These are phyloP conservation scores for Acropternis orthonyx DNA, from an alignment of 2,797 vertebrate genomes.

Conservation along the genomic window DNA sequence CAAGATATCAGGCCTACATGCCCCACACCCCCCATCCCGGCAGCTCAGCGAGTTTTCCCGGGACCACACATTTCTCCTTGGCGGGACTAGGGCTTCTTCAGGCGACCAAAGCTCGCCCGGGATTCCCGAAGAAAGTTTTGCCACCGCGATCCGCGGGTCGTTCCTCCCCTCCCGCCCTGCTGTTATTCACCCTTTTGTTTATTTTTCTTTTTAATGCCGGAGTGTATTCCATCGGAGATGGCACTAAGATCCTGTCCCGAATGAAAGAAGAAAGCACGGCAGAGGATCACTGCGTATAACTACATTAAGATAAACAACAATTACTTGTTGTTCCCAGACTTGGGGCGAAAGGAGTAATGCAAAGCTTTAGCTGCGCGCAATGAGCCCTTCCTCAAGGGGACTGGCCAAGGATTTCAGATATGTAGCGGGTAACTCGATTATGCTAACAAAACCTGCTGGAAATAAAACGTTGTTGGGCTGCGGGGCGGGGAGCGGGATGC, in stretches of 20 bases:
- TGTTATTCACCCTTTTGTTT: neutral
- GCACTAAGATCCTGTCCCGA: neutral
- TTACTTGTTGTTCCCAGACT: constrained; percentile 21
- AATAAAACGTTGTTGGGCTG: neutral
- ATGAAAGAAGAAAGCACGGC: neutral
- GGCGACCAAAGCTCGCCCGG: neutral
- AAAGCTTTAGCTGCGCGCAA: constrained; percentile 5
- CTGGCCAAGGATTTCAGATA: constrained; percentile 41
- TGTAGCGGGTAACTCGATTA: constrained; percentile 62
- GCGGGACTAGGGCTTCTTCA: neutral
- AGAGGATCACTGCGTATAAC: neutral
- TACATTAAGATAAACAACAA: neutral
- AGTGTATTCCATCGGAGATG: neutral
- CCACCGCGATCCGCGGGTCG: neutral
- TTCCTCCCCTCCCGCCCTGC: accelerated
- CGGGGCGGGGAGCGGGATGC: neutral
- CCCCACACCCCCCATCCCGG: accelerated
- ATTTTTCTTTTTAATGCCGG: neutral
- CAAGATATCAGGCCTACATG: neutral
- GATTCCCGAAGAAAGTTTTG: neutral
- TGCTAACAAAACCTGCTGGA: constrained; percentile 35
- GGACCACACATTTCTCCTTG: neutral
- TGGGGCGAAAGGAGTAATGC: constrained; percentile 3
- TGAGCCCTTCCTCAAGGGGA: neutral
- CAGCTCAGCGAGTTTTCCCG: neutral